Base-by-base conservation (phyloP, 2,797 vertebrate genomes). In the Coreius guichenoti region DNA sequence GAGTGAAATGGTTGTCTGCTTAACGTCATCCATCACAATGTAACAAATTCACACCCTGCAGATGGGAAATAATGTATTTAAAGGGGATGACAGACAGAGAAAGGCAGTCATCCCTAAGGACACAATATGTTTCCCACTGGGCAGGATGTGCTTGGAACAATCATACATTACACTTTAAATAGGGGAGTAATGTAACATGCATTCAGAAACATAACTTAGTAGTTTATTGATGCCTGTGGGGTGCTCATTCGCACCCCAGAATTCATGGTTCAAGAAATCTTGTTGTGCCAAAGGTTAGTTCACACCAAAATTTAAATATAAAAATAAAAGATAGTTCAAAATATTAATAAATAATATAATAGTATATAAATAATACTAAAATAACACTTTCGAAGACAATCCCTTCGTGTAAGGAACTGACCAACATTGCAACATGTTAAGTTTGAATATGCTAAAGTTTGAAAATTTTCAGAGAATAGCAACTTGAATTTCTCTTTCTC, bases 21-120 rank as follows among this genome's bases (percentile, higher is more conserved):
- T 29, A 77, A 61, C 29, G 47, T 85, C 77, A 83, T 83, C 81
- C 65, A 82, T 88, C 78, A 86, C 61, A 80, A 31, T 69, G 61
- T 56, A 16, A 43, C 31, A 75, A 84, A 83, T 77, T 84, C 61
- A 84, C 82, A 80, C 61, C 26, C 36, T 54, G 56, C 73, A 84
- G 73, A 84, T 82, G 33, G 67, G 45, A 58, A 79, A 63, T 85
- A 19, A 72, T 80, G 45, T 12, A 81, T 81, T 77, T 78, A 49
- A 45, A 74, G 76, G 36, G 58, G 51, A 58, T 1, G 26, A 69
- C 72, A 76, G 67, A 83, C 31, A 80, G 33, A 81, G 23, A 86
- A 76, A 76, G 39, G 17, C 76, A 80, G 74, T 47, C 74, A 70
- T 78, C 63, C 49, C 65, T 26, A 74, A 82, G 74, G 39, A 86